Conservation (phyloP, 2,888 invertebrate genomes). For the Hirudinaria manillensis region DNA sequence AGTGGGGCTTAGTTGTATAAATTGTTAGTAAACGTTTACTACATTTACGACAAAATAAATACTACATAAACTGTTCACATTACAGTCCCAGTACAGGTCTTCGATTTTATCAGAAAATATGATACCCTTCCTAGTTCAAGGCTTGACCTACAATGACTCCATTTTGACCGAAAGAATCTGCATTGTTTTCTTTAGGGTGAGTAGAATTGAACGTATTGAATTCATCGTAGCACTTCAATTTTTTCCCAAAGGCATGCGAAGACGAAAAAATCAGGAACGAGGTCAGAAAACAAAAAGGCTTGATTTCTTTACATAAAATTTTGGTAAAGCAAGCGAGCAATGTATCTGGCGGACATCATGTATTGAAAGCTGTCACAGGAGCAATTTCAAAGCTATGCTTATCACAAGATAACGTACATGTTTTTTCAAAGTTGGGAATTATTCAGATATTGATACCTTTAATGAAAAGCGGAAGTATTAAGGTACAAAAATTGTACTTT, state of each 20-base stretch:
- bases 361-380: constrained; percentile 19
- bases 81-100: constrained; percentile 26
- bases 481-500: neutral
- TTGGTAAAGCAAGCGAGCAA: neutral
- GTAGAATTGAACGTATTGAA: neutral
- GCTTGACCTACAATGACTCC: constrained; percentile 11
- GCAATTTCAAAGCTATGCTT: constrained; percentile 22
- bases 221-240: too few species aligned
- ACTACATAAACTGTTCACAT: neutral
- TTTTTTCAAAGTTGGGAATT: constrained; percentile 19
- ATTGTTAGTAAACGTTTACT: too few species aligned
- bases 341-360: neutral
- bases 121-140: constrained; percentile 4
- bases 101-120: constrained; percentile 25
- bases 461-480: constrained; percentile 19
- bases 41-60: too few species aligned
- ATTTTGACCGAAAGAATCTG: constrained; percentile 22
- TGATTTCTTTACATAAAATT: constrained; percentile 2
- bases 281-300: constrained; percentile 12
- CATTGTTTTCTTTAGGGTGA: constrained; percentile 25
- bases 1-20: too few species aligned
- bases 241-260: constrained; percentile 6
- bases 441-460: constrained; percentile 2
- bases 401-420: constrained; percentile 14
- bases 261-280: constrained; percentile 18